Base-by-base conservation (phyloP, 1,140 invertebrate genomes). In the Maconellicoccus hirsutus region DNA sequence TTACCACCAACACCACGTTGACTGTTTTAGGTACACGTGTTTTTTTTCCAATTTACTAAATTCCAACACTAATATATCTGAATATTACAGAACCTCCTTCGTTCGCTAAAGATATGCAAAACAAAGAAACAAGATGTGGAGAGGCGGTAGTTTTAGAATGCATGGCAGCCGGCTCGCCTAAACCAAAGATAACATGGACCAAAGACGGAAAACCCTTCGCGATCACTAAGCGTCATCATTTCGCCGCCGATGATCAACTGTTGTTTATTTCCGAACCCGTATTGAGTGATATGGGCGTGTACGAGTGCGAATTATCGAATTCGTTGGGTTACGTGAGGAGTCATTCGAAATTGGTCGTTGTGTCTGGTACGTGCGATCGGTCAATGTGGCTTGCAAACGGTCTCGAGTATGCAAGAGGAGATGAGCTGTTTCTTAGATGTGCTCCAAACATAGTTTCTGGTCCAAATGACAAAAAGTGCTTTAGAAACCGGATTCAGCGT, bases 241-340 rank as follows among this genome's bases (percentile, higher is more conserved):
- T 94, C 72, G 90, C 91, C 0, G 88, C 87, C 29, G 89, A 91
- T 78, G 86, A 92, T 81, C 92, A 95, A 77, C 79, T 96, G 21
- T 80, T 98, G 27, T 87, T 96, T 27, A 95, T 96, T 74, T 87
- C 93, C 21, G 86, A 91, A 75, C 88, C 89, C 1, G 82, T 87
- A 74, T 77, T 82, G 1, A 82, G 81, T 59, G 94, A 97, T 82
- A 86, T 87, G 52, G 94, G 94, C 0, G 83, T 82, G 69, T 98
- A 97, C 79, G 88, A 91, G 74, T 98, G 95, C 81, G 86, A 91
- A 78, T 88, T 96, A 76, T 86, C 86, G 59, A 96, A 96, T 82
- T 86, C 87, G 23, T 81, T 93, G 4, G 93, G 92, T 3, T 88
- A 84, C 77, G 74, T 82, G 76, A 76, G 84, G 71, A 86, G 83